Conservation (phyloP, 2,113 vertebrate genomes). For the Lepus americanus region DNA sequence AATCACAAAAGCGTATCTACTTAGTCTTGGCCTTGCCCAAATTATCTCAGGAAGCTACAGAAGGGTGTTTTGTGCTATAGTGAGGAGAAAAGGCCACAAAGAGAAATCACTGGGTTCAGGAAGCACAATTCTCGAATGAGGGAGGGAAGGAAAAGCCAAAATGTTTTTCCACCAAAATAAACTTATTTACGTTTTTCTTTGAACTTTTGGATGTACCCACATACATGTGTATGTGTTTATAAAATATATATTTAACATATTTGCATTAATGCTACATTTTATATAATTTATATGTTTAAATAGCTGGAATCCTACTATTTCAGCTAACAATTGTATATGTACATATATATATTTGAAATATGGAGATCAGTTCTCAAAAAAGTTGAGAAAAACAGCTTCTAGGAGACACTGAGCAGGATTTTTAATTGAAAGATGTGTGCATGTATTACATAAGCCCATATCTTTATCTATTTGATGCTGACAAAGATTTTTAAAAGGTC, state of each 20-base stretch:
- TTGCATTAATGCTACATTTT: too few species aligned
- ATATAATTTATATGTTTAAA: too few species aligned
- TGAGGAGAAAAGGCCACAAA: not conserved
- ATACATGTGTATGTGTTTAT: not conserved
- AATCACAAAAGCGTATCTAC: not conserved
- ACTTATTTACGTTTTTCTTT: too few species aligned
- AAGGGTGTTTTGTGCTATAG: not conserved
- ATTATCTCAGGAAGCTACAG: not conserved
- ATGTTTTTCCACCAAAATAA: too few species aligned
- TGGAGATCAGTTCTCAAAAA: not conserved
- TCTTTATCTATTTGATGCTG: not conserved
- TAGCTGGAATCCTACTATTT: not conserved
- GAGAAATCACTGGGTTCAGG: not conserved
- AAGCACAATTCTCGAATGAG: not conserved
- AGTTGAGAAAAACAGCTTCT: not conserved
- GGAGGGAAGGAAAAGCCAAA: not conserved
- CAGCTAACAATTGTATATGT: not conserved
- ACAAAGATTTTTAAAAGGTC: not conserved
- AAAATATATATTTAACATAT: not conserved
- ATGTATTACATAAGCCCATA: not conserved
- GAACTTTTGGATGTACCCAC: too few species aligned
- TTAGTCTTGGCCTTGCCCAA: not conserved
- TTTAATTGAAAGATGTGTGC: not conserved
- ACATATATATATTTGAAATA: not conserved
- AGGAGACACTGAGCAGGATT: not conserved